phyloP scores from a whole-genome alignment of 1,140 invertebrate genomes.

The Oncopeltus fasciatus region DNA sequence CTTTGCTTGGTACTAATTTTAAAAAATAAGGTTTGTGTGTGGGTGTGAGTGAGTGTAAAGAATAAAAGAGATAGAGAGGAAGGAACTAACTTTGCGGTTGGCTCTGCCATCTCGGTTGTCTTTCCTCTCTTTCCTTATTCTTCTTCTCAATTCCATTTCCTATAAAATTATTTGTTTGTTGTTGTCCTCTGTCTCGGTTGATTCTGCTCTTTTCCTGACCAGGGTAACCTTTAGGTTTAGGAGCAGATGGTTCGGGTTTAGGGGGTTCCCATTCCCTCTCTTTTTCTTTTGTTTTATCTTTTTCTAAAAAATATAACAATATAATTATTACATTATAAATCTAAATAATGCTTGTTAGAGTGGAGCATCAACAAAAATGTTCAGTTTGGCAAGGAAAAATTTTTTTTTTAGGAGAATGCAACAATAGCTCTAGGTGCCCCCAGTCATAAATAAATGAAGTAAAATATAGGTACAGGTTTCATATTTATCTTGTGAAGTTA shows the following conservation, averaged over 20 bases:
- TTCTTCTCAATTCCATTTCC: constrained; percentile 8
- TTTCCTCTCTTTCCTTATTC: not conserved
- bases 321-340: not conserved
- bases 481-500: too few relatives aligned
- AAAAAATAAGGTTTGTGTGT: too few relatives aligned
- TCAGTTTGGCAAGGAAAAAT: too few relatives aligned
- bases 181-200: not conserved
- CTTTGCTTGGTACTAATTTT: too few relatives aligned
- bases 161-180: not conserved
- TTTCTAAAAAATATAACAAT: not conserved
- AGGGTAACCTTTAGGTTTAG: not conserved
- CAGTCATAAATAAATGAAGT: too few relatives aligned
- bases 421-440: too few relatives aligned
- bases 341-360: too few relatives aligned
- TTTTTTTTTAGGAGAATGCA: too few relatives aligned
- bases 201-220: not conserved
- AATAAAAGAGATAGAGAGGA: too few relatives aligned
- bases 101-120: constrained; percentile 22
- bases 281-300: constrained; percentile 10
- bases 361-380: too few relatives aligned
- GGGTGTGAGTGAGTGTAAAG: too few relatives aligned
- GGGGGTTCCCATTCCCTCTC: constrained; percentile 5
- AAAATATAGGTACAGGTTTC: too few relatives aligned
- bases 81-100: constrained; percentile 24
- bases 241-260: not conserved